These are phyloP conservation scores for Bostrychus sinensis DNA, from an alignment of 2,113 vertebrate genomes.

Conservation along the genomic window DNA sequence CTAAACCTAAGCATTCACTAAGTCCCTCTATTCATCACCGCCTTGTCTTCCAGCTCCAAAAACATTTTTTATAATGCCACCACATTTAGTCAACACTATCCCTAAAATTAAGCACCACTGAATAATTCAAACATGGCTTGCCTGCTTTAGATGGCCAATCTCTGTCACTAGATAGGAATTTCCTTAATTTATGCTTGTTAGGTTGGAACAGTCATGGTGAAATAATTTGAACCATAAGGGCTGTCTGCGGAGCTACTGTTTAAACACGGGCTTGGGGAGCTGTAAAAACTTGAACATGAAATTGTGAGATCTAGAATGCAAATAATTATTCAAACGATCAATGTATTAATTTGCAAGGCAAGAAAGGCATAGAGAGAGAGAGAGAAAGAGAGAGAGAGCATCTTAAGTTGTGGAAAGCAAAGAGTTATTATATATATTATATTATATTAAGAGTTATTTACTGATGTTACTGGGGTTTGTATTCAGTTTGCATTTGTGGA, in stretches of 20 bases:
- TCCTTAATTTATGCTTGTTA: slow-evolving; percentile 77
- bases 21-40: slow-evolving; percentile 40
- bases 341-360: slow-evolving; percentile 75
- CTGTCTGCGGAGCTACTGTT: slow-evolving; percentile 72
- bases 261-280: slow-evolving; percentile 68
- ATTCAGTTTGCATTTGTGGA: slow-evolving; percentile 59
- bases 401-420: slow-evolving; percentile 66
- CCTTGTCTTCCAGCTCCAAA: slow-evolving; percentile 42
- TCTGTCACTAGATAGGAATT: slow-evolving; percentile 77
- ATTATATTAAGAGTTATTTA: too few species aligned
- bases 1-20: slow-evolving; percentile 47
- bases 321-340: slow-evolving; percentile 80
- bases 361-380: slow-evolving; percentile 43
- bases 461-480: slow-evolving; percentile 63
- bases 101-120: slow-evolving; percentile 68
- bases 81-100: slow-evolving; percentile 70
- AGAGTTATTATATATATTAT: slow-evolving; percentile 65
- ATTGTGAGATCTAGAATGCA: slow-evolving; percentile 78
- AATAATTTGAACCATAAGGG: slow-evolving; percentile 76
- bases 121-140: slow-evolving; percentile 66
- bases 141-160: slow-evolving; percentile 54
- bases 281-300: slow-evolving; percentile 67
- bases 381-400: slow-evolving; percentile 53
- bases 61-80: slow-evolving; percentile 55
- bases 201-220: slow-evolving; percentile 74